Evolutionary conservation across 2,888 invertebrate species (phyloP).

Genomic region (Amiota communis): DNA sequence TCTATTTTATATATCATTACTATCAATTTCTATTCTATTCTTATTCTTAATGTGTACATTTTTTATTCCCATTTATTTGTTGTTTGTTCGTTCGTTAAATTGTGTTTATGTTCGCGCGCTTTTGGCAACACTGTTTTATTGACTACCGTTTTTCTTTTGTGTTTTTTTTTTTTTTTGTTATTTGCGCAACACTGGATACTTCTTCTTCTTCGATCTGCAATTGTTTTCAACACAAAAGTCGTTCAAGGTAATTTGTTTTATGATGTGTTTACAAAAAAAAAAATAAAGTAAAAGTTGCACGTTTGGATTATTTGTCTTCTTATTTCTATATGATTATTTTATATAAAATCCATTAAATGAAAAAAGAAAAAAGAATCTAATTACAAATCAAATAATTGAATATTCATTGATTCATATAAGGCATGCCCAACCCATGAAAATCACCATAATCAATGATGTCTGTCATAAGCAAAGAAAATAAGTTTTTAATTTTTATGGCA

Average conservation of each 20-base stretch:
- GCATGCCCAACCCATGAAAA: no score
- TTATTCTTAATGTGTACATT: not conserved
- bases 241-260: conserved; percentile 58
- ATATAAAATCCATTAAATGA: not conserved
- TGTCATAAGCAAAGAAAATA: not conserved
- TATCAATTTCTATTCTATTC: no score
- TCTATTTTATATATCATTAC: no score
- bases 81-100: conserved; percentile 41
- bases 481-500: not conserved
- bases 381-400: no score
- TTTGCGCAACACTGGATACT: conserved; percentile 19
- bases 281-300: not conserved
- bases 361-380: not conserved
- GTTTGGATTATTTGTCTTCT: not conserved
- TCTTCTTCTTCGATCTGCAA: conserved; percentile 34
- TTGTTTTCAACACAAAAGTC: conserved; percentile 47
- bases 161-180: conserved; percentile 45
- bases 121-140: conserved; percentile 49
- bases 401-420: not conserved
- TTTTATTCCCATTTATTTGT: conserved; percentile 38
- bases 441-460: no score
- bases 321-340: not conserved
- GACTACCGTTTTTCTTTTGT: conserved; percentile 52
- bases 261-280: conserved; percentile 15
- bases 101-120: conserved; percentile 8